These are phyloP conservation scores for Carlito syrichta DNA, from an alignment of 2,113 vertebrate species.

Conservation along the genomic window DNA sequence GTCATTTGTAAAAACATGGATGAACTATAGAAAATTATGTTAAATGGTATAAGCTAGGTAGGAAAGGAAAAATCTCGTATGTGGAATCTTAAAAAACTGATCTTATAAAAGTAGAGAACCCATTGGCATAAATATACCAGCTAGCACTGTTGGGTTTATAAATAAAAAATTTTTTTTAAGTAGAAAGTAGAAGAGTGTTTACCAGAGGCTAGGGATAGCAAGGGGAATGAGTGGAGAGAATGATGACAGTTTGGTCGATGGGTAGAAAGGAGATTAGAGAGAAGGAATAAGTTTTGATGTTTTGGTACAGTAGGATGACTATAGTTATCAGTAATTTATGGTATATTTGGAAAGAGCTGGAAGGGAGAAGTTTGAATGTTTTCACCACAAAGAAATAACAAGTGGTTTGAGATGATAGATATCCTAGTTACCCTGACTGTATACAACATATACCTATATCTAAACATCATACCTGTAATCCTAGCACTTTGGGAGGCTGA, in stretches of 20 bases:
- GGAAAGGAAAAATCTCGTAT: neutral
- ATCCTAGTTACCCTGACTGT: neutral
- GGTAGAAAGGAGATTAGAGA: neutral
- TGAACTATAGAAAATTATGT: neutral
- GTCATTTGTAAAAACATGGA: neutral
- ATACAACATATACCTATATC: neutral
- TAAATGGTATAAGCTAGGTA: neutral
- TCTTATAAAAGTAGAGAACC: neutral
- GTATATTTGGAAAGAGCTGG: neutral
- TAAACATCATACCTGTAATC: too few relatives aligned
- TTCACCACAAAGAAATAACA: neutral
- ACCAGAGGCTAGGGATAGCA: neutral
- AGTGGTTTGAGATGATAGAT: neutral
- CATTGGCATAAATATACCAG: too few relatives aligned
- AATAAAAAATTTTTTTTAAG: too few relatives aligned
- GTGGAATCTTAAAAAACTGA: neutral
- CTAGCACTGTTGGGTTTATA: too few relatives aligned
- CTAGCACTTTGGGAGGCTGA: too few relatives aligned
- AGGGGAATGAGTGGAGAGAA: neutral
- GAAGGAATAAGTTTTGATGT: neutral
- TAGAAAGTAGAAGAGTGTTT: neutral
- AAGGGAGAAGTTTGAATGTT: neutral
- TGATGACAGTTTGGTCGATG: neutral
- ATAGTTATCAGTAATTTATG: neutral
- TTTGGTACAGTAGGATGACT: neutral